phyloP scores from a whole-genome alignment of 64 coral and sea anemone species.

The Montipora sp. region DNA sequence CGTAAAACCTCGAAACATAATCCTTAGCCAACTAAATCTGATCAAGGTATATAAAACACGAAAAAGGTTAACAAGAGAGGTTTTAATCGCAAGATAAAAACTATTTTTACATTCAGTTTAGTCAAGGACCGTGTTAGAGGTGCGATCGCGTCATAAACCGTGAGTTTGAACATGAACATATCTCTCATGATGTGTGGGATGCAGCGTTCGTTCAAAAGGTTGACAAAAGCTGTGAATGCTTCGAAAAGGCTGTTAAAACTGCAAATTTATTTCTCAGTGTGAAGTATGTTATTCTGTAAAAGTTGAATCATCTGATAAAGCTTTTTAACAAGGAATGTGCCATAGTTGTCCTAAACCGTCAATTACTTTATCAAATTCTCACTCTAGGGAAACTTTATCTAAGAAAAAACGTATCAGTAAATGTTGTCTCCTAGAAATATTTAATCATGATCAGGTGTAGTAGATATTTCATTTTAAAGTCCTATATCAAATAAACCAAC shows the following conservation, averaged over 20 bases:
- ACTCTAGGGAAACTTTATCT: conserved; percentile 25
- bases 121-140: neutral
- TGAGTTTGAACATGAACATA: neutral
- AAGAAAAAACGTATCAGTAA: neutral
- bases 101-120: conserved; percentile 41
- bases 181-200: neutral
- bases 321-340: conserved; percentile 13
- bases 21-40: conserved; percentile 16
- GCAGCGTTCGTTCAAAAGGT: neutral
- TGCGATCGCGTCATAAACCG: neutral
- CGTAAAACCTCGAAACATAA: conserved; percentile 38
- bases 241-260: neutral
- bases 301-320: neutral
- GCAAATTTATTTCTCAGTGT: neutral
- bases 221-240: neutral
- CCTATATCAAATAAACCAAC: neutral
- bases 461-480: conserved; percentile 52
- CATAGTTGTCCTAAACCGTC: neutral
- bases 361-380: conserved; percentile 28
- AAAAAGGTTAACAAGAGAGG: conserved; percentile 54
- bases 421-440: conserved; percentile 1
- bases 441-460: conserved; percentile 21
- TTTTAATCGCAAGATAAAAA: conserved; percentile 50
- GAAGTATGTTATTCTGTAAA: neutral
- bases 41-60: conserved; percentile 46